These are phyloP conservation scores for Ryuthela nishihirai DNA, from an alignment of 2,888 invertebrate species.

Conservation along the genomic window DNA sequence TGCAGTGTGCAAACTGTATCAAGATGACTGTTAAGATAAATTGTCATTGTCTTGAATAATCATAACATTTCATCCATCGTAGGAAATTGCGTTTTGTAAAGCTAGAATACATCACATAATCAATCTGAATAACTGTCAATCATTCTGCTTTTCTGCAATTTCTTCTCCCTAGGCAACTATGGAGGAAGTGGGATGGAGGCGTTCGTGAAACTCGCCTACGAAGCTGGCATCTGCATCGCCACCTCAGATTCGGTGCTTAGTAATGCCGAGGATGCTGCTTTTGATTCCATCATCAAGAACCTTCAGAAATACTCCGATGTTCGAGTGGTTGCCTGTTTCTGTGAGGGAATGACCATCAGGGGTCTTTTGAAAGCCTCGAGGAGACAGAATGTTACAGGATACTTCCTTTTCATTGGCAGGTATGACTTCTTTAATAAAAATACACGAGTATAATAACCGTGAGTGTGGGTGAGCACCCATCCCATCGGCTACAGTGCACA, in stretches of 20 bases:
- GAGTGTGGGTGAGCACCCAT: too few species aligned
- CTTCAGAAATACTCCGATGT: slow-evolving; percentile 58
- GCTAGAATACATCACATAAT: too few species aligned
- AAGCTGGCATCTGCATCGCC: slow-evolving; percentile 66
- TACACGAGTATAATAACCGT: too few species aligned
- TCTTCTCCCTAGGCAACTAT: slow-evolving; percentile 78
- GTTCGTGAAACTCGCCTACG: slow-evolving; percentile 64
- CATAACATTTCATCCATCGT: too few species aligned
- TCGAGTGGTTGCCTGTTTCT: slow-evolving; percentile 69
- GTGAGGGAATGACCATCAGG: slow-evolving; percentile 68
- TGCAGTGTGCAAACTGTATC: too few species aligned
- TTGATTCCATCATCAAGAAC: slow-evolving; percentile 56
- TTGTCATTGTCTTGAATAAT: too few species aligned
- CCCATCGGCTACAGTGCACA: too few species aligned
- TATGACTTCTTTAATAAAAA: slow-evolving; percentile 51
- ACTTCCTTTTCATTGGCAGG: slow-evolving; percentile 66
- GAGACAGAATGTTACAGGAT: slow-evolving; percentile 57
- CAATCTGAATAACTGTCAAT: too few species aligned
- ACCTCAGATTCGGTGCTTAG: slow-evolving; percentile 62
- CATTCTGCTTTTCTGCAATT: too few species aligned
- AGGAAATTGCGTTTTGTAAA: too few species aligned
- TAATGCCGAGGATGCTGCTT: slow-evolving; percentile 58
- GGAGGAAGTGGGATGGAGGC: slow-evolving; percentile 70
- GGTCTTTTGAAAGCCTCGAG: slow-evolving; percentile 62
- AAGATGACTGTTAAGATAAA: too few species aligned